These are phyloP conservation scores for Hiodon tergisus DNA, from an alignment of 2,113 vertebrate species.

Conservation along the genomic window DNA sequence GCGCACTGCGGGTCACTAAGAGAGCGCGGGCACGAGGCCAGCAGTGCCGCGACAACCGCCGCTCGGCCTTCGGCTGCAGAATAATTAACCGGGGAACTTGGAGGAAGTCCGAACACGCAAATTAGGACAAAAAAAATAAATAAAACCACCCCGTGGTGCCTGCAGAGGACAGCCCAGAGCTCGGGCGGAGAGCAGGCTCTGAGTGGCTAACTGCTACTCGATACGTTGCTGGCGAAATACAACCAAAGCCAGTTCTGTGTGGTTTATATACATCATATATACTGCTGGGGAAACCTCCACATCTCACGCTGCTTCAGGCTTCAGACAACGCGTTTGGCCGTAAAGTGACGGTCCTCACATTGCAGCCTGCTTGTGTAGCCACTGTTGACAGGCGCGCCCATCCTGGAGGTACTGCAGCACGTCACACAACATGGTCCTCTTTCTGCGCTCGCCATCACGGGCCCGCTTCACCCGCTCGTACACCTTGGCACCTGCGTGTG, in stretches of 20 bases:
- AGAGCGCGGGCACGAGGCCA: too few species aligned
- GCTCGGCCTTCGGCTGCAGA: neutral
- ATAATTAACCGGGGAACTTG: constrained; percentile 36
- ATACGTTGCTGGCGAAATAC: too few species aligned
- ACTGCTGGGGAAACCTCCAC: too few species aligned
- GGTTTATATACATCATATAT: too few species aligned
- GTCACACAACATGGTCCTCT: constrained; percentile 88
- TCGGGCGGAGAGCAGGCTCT: too few species aligned
- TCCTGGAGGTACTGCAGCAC: constrained; percentile 96
- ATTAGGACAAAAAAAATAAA: neutral
- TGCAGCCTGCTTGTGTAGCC: constrained; percentile 92
- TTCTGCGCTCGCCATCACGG: constrained; percentile 82
- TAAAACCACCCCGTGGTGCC: neutral
- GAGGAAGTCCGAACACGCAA: constrained; percentile 21
- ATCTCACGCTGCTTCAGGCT: neutral
- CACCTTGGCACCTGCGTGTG: constrained; percentile 77
- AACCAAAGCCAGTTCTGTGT: too few species aligned
- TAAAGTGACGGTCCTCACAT: constrained; percentile 64
- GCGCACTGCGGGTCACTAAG: constrained; percentile 25
- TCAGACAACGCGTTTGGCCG: neutral
- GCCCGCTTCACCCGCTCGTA: constrained; percentile 83
- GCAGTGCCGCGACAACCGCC: too few species aligned
- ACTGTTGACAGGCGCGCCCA: constrained; percentile 90
- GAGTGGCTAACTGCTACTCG: too few species aligned
- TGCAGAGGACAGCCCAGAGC: too few species aligned